Evolutionary conservation across 2,888 invertebrate genomes (phyloP).

Genomic region (Epinotia nisella): DNA sequence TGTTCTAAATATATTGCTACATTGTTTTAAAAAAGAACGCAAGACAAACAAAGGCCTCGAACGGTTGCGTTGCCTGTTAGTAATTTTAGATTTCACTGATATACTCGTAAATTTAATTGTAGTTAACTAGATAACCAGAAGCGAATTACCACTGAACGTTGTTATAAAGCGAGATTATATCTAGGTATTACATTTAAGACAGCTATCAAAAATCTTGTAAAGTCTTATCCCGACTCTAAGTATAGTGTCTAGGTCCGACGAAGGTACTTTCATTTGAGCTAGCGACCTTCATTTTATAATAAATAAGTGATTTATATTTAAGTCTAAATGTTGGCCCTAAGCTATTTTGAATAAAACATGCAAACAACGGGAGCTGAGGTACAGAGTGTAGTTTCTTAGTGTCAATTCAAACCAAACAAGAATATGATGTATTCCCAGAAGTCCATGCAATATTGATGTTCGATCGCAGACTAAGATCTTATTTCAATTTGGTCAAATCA

Average conservation of each 20-base stretch:
- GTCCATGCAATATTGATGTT: too few relatives aligned
- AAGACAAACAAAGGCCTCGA: constrained; percentile 41
- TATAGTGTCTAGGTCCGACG: neutral
- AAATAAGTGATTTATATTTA: too few relatives aligned
- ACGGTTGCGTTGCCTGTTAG: constrained; percentile 31
- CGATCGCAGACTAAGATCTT: too few relatives aligned
- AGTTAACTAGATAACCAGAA: constrained; percentile 41
- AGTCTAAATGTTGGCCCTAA: too few relatives aligned
- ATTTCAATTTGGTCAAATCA: neutral
- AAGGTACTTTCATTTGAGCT: neutral
- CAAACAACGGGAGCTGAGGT: too few relatives aligned
- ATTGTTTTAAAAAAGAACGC: constrained; percentile 38
- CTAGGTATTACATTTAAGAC: constrained; percentile 24
- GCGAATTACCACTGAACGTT: constrained; percentile 27
- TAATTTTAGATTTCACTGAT: constrained; percentile 44
- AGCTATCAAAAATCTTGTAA: constrained; percentile 15
- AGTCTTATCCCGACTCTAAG: neutral
- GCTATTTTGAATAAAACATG: too few relatives aligned
- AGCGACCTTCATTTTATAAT: too few relatives aligned
- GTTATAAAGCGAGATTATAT: constrained; percentile 30
- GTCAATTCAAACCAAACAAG: too few relatives aligned
- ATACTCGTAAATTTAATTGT: constrained; percentile 40
- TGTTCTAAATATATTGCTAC: constrained; percentile 34
- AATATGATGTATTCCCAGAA: too few relatives aligned
- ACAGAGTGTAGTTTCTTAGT: too few relatives aligned